Evolutionary conservation across 2,113 vertebrate species (phyloP).

Genomic region (Calyptommatus sinebrachiatus): DNA sequence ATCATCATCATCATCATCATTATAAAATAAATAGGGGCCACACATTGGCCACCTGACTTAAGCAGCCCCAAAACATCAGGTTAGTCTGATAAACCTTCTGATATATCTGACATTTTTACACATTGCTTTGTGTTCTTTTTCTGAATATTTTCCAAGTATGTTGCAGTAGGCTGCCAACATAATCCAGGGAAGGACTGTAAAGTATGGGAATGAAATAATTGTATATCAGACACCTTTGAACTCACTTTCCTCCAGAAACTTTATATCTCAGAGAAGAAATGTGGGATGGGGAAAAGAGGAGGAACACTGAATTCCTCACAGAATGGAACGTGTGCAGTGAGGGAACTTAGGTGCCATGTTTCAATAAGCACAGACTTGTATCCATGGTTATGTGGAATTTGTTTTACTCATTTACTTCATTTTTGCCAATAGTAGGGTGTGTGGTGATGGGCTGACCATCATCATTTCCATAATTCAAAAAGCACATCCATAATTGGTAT

Average conservation of each 20-base stretch:
- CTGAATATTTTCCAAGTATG: not conserved
- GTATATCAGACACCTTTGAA: not conserved
- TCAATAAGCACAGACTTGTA: constrained; percentile 24
- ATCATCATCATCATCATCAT: too few species aligned
- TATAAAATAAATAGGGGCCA: too few species aligned
- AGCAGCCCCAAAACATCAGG: not conserved
- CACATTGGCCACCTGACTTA: not conserved
- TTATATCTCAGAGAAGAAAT: constrained; percentile 7
- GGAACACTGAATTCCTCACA: constrained; percentile 12
- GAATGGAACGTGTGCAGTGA: not conserved
- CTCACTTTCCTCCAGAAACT: not conserved
- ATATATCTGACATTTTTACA: not conserved
- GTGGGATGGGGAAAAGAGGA: constrained; percentile 14
- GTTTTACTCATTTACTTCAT: constrained; percentile 2
- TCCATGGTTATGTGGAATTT: constrained; percentile 16
- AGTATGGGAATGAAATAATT: not conserved
- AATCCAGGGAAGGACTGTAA: not conserved
- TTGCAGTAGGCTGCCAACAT: not conserved
- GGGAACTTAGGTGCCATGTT: not conserved
- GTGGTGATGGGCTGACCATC: not conserved
- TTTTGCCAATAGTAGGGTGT: not conserved
- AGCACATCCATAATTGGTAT: not conserved
- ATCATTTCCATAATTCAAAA: constrained; percentile 4
- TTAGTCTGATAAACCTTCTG: not conserved
- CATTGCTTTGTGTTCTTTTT: not conserved